Conservation (phyloP, 2,797 vertebrate genomes). For the Hoplostethus mediterraneus region DNA sequence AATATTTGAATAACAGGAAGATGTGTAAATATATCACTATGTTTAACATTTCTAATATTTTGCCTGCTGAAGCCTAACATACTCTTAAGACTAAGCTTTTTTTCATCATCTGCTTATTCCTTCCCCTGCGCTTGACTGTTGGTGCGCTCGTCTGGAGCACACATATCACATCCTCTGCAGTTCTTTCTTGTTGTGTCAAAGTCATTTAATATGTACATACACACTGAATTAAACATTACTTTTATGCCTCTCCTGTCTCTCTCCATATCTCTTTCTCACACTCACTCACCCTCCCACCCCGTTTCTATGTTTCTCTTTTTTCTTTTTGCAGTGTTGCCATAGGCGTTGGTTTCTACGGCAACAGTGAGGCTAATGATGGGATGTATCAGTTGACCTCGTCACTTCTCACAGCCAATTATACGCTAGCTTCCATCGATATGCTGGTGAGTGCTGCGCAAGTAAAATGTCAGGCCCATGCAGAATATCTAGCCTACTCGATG, state of each 20-base stretch:
- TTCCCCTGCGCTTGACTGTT: conserved; percentile 44
- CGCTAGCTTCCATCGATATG: conserved; percentile 90
- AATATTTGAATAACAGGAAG: conserved; percentile 81
- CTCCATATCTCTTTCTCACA: conserved; percentile 4
- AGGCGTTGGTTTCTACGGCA: conserved; percentile 97
- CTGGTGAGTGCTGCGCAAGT: conserved; percentile 87
- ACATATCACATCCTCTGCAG: conserved; percentile 59
- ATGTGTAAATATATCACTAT: conserved; percentile 68
- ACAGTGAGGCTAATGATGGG: conserved; percentile 96
- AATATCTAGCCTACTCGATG: conserved; percentile 35
- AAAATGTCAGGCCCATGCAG: conserved; percentile 65
- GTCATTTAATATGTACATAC: conserved; percentile 79
- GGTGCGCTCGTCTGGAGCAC: conserved; percentile 50
- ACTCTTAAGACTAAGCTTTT: conserved; percentile 28
- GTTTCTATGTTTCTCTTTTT: conserved; percentile 55
- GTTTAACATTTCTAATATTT: conserved; percentile 66
- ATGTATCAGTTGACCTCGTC: conserved; percentile 95
- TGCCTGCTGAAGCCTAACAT: conserved; percentile 39
- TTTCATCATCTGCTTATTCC: conserved; percentile 53
- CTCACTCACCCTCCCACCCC: conserved; percentile 45
- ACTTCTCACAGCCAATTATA: conserved; percentile 94
- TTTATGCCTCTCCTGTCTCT: conserved; percentile 57
- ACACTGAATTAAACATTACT: conserved; percentile 81
- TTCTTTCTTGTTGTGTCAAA: conserved; percentile 68
- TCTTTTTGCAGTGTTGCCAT: conserved; percentile 88